These are phyloP conservation scores for Hemiprocne comata DNA, from an alignment of 2,113 vertebrate species.

Conservation along the genomic window DNA sequence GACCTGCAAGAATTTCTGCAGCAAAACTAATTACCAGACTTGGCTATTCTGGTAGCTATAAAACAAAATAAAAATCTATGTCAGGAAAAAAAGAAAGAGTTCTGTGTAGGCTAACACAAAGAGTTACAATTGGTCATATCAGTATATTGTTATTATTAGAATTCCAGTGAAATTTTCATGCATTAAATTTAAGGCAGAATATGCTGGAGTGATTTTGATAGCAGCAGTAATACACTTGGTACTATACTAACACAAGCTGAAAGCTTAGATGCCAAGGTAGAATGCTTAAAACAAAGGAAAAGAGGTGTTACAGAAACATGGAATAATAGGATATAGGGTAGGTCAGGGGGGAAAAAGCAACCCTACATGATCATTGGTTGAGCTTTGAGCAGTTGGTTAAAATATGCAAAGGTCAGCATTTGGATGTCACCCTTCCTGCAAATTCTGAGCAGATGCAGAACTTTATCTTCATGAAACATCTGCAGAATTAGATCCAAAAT, in stretches of 20 bases:
- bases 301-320: background rate
- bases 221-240: background rate
- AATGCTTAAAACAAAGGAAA: background rate
- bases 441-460: background rate
- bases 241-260: background rate
- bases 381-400: background rate
- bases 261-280: background rate
- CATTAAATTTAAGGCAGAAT: background rate
- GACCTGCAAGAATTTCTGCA: background rate
- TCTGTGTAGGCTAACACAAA: background rate
- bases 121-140: background rate
- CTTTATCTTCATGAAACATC: background rate
- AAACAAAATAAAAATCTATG: background rate
- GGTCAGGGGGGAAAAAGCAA: rapidly evolving
- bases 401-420: background rate
- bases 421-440: background rate
- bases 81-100: background rate
- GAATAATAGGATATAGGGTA: background rate
- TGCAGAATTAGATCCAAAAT: background rate
- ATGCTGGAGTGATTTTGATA: background rate
- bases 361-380: background rate
- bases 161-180: background rate
- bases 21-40: background rate
- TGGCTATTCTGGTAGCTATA: background rate
- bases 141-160: background rate